phyloP scores from a whole-genome alignment of 2,113 vertebrate genomes.

The Nibea albiflora region DNA sequence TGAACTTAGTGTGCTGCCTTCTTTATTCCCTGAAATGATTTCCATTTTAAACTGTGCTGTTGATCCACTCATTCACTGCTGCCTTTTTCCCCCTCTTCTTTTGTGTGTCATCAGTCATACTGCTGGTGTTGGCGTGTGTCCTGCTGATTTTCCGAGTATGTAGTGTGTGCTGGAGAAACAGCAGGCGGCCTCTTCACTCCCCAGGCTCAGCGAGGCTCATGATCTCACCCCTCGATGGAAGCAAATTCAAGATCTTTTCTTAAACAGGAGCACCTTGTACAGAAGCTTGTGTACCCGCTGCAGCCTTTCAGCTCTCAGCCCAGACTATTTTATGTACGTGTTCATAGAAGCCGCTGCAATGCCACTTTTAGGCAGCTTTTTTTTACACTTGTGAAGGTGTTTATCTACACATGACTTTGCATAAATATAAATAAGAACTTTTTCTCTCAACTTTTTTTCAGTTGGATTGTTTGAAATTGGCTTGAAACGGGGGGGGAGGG shows the following conservation, averaged over 20 bases:
- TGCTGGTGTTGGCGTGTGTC: slow-evolving; percentile 65
- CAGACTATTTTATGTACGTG: background rate
- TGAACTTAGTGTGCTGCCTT: background rate
- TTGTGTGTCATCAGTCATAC: slow-evolving; percentile 39
- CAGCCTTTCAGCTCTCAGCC: background rate
- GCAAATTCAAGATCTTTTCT: slow-evolving; percentile 49
- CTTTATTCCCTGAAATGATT: background rate
- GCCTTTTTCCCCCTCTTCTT: background rate
- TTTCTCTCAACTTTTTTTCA: no score
- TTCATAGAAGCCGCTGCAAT: background rate
- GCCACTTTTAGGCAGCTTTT: background rate
- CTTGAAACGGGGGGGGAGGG: background rate
- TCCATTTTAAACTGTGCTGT: background rate
- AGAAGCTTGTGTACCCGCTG: background rate
- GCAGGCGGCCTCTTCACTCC: slow-evolving; percentile 59
- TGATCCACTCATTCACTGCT: background rate
- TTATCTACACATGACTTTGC: background rate
- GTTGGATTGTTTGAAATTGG: background rate
- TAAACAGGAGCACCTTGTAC: slow-evolving; percentile 9
- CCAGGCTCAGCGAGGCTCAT: slow-evolving; percentile 60
- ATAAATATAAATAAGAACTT: background rate
- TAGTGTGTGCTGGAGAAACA: slow-evolving; percentile 72
- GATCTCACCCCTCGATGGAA: slow-evolving; percentile 68
- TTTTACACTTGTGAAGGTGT: background rate
- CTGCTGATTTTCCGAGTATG: slow-evolving; percentile 67